Evolutionary conservation across 2,797 vertebrate species (phyloP), one percentile per base, ranked within the genome.

Genomic region (Prionace glauca): DNA sequence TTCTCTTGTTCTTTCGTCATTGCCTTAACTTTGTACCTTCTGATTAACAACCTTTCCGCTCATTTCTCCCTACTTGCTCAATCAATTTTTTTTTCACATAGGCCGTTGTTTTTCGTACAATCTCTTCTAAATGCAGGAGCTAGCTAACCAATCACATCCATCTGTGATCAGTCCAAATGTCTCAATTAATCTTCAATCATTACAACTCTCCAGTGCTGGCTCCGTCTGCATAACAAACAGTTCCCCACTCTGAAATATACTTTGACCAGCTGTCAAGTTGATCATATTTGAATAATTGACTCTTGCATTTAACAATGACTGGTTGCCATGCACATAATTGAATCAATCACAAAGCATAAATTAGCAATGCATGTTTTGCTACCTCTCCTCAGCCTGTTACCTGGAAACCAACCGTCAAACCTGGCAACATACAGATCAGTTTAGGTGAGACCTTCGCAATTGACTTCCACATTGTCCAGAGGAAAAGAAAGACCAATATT

Each of bases 231-330:
- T 67, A 41, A 22, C 32, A 67, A 92, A 92, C 90, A 92, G 65
- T 67, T 36, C 90, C 62, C 90, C 90, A 67, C 29, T 24, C 62
- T 69, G 24, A 67, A 92, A 36, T 67, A 67, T 20, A 18, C n/a
- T 92, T 69, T 69, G 62, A 69, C 90, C 90, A 67, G 32, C 90
- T 92, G 90, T 62, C 90, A 92, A 92, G 65, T 7, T n/a, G 22
- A 67, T 67, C 14, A 62, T 32, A 92, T 67, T 36, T n/a, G 62
- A 92, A 69, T 69, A 69, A 69, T 92, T 92, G n/a, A 41, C 90
- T 92, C 90, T 69, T 67, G n/a, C 62, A 92, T 92, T 92, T 92
- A 41, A 92, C 90, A 92, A 69, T 69, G 36, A 92, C 62, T 92
- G 90, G 36, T 92, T 69, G 65, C 36, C 90, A 41, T 65, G 32